These are phyloP conservation scores for Anastrepha ludens DNA, from an alignment of 1,140 invertebrate species.

Conservation along the genomic window DNA sequence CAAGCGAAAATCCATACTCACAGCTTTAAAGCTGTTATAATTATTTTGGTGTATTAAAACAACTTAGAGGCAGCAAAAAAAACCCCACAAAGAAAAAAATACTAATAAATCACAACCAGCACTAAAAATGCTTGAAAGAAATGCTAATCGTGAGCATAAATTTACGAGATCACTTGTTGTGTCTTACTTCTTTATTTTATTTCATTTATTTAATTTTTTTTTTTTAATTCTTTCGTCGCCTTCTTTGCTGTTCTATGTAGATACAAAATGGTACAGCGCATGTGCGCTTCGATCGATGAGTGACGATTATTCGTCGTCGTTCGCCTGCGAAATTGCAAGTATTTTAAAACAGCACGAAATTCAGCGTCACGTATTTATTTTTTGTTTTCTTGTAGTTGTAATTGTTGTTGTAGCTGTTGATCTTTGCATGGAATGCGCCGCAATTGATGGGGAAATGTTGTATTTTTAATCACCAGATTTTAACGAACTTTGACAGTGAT, in stretches of 20 bases:
- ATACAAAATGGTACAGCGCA: background rate
- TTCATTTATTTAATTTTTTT: background rate
- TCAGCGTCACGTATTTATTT: background rate
- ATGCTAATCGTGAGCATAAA: constrained; percentile 10
- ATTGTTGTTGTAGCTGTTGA: background rate
- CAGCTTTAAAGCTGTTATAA: too few species aligned
- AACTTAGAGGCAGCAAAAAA: background rate
- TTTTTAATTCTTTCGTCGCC: background rate
- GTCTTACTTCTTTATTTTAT: too few species aligned
- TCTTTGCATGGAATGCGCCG: constrained; percentile 25
- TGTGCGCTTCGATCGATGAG: background rate
- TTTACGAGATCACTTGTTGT: background rate
- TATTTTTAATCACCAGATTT: background rate
- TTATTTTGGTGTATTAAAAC: too few species aligned
- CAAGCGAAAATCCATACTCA: too few species aligned
- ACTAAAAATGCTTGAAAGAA: background rate
- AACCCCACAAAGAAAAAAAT: background rate
- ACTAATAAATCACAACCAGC: background rate
- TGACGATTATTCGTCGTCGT: background rate
- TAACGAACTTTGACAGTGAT: background rate
- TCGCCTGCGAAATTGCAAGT: constrained; percentile 14
- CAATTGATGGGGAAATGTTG: background rate
- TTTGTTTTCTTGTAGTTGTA: background rate
- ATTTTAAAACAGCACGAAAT: constrained; percentile 11
- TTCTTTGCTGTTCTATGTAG: background rate